These are phyloP conservation scores for Ophion ellenae DNA, from an alignment of 2,888 invertebrate genomes.

Conservation along the genomic window DNA sequence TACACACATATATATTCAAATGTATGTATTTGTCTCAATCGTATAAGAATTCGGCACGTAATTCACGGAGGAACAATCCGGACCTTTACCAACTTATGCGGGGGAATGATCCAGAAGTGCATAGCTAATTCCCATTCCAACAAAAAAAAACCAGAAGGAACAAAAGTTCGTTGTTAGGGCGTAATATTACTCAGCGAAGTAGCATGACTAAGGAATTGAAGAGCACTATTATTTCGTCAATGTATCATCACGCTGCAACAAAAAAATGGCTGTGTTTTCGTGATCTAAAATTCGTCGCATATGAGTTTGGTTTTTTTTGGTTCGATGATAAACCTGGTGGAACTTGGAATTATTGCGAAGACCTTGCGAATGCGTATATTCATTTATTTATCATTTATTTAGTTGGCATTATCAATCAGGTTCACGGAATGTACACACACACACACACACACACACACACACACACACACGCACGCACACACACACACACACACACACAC, in stretches of 20 bases:
- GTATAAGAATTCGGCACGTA: neutral
- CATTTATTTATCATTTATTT: constrained; percentile 25
- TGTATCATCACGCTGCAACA: too few species aligned
- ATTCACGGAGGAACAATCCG: constrained; percentile 30
- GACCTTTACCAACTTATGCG: constrained; percentile 8
- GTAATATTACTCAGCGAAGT: too few species aligned
- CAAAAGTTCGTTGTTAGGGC: too few species aligned
- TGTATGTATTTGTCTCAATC: neutral
- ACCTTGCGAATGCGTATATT: neutral
- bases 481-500: too few species aligned
- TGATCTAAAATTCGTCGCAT: too few species aligned
- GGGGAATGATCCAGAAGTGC: constrained; percentile 11
- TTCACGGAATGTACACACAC: constrained; percentile 15
- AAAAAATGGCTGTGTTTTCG: too few species aligned
- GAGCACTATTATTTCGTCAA: too few species aligned
- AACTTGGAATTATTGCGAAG: neutral
- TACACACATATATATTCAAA: neutral
- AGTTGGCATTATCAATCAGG: constrained; percentile 50
- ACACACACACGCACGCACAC: too few species aligned
- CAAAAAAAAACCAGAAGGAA: neutral
- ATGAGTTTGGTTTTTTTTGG: too few species aligned
- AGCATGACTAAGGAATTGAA: too few species aligned
- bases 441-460: too few species aligned
- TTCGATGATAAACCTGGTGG: too few species aligned
- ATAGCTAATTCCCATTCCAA: neutral